Percentiles rank a stretch among this genome's conserved stretches.
Conservation (phyloP, 2,797 vertebrate species). For the Alca torda region DNA sequence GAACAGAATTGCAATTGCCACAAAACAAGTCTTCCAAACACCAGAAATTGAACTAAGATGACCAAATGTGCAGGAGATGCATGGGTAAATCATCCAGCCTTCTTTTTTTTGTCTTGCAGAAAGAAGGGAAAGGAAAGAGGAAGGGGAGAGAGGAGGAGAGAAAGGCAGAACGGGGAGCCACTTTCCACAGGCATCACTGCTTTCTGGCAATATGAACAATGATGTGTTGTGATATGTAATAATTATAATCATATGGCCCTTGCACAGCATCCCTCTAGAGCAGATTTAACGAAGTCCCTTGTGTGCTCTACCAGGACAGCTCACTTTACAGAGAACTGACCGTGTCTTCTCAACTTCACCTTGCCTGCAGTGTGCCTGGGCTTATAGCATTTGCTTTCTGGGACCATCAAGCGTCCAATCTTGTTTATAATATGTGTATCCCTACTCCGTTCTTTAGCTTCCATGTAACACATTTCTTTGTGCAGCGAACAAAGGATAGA, state of each 20-base stretch:
- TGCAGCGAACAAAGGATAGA: background rate
- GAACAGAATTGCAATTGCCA: background rate
- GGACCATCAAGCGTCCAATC: background rate
- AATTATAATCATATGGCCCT: background rate
- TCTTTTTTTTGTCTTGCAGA: background rate
- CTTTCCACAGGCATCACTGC: background rate
- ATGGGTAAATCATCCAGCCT: background rate
- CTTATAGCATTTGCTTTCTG: background rate
- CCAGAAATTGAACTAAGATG: background rate
- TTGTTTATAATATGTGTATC: background rate
- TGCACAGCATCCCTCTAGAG: background rate
- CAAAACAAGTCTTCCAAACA: background rate
- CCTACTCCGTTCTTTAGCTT: background rate
- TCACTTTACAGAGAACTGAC: background rate
- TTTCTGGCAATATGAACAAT: background rate
- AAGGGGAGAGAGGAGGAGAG: background rate
- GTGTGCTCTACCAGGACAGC: background rate
- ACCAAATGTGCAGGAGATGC: background rate
- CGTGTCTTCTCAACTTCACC: background rate
- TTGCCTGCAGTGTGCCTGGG: background rate
- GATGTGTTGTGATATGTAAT: background rate
- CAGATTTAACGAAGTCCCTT: background rate
- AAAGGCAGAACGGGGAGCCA: background rate
- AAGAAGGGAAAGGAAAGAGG: background rate
- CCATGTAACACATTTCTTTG: background rate